These are phyloP conservation scores for Iphiclides podalirius DNA, from an alignment of 2,888 invertebrate species.

Conservation along the genomic window DNA sequence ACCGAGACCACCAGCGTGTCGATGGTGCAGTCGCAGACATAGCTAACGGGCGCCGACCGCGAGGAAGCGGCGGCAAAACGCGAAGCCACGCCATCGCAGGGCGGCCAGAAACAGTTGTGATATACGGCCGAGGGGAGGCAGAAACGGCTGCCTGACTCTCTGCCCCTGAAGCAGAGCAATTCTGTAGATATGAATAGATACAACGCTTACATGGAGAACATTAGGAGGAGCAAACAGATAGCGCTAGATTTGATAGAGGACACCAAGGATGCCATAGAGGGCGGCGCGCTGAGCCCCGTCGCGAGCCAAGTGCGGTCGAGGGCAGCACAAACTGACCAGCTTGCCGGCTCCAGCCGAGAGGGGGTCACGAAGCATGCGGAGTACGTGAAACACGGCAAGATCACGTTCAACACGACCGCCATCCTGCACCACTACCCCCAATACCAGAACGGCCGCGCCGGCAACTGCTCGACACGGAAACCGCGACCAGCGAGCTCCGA, in stretches of 20 bases:
- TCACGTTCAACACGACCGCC: slow-evolving; percentile 71
- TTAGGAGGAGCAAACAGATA: slow-evolving; percentile 60
- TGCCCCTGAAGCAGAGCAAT: slow-evolving; percentile 70
- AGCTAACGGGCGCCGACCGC: slow-evolving; percentile 81
- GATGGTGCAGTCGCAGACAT: slow-evolving; percentile 85
- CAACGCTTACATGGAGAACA: slow-evolving; percentile 68
- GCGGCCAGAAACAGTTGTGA: slow-evolving; percentile 70
- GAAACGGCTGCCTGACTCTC: slow-evolving; percentile 66
- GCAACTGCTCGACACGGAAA: slow-evolving; percentile 23
- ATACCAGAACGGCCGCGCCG: slow-evolving; percentile 42
- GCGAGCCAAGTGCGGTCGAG: slow-evolving; percentile 40
- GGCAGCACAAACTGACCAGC: slow-evolving; percentile 43
- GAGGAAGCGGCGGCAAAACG: slow-evolving; percentile 61
- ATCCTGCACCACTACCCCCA: slow-evolving; percentile 73
- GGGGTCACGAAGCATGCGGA: slow-evolving; percentile 54
- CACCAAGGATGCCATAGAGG: slow-evolving; percentile 57
- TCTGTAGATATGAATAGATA: slow-evolving; percentile 70
- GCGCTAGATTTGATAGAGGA: slow-evolving; percentile 67
- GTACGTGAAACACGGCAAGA: slow-evolving; percentile 67
- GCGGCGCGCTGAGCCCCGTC: slow-evolving; percentile 38
- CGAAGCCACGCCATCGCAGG: slow-evolving; percentile 47
- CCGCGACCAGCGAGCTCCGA: slow-evolving; percentile 47
- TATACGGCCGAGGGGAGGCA: slow-evolving; percentile 64
- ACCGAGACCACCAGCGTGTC: slow-evolving; percentile 86
- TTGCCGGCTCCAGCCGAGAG: slow-evolving; percentile 54